Conservation (phyloP, 1,140 invertebrate species). For the Drepana arcuata region DNA sequence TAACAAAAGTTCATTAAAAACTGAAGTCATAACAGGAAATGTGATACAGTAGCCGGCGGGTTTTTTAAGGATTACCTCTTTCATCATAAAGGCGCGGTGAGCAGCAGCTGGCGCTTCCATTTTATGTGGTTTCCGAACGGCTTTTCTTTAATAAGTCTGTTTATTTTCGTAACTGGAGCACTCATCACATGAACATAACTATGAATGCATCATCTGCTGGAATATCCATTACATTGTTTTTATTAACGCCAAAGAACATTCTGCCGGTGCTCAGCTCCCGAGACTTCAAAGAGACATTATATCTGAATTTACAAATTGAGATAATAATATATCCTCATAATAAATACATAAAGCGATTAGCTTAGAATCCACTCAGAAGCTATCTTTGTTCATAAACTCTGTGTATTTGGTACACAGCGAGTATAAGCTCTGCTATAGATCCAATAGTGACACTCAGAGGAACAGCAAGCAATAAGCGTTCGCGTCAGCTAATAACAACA, state of each 20-base stretch:
- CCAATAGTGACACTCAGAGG: no score
- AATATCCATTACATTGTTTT: slow-evolving; percentile 8
- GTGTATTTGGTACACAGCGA: no score
- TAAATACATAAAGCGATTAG: no score
- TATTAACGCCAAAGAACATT: no score
- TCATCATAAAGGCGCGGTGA: slow-evolving; percentile 61
- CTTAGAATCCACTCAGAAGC: no score
- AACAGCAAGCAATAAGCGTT: slow-evolving; percentile 60
- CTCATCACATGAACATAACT: slow-evolving; percentile 42
- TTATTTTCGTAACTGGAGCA: slow-evolving; percentile 60
- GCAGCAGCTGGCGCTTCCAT: slow-evolving; percentile 51
- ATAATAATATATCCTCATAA: no score
- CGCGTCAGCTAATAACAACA: slow-evolving; percentile 67
- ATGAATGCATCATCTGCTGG: slow-evolving; percentile 26
- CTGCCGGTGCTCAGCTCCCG: no score
- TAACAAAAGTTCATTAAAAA: slow-evolving; percentile 60
- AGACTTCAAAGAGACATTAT: no score
- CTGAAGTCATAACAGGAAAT: slow-evolving; percentile 68
- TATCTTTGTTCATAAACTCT: no score
- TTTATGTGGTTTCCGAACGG: slow-evolving; percentile 63
- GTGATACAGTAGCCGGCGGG: slow-evolving; percentile 54
- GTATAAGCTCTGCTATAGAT: no score
- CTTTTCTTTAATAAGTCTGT: slow-evolving; percentile 64
- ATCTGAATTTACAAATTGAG: no score
- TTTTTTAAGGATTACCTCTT: slow-evolving; percentile 48